A percentile compares a stretch with the other conserved stretches of the same genome.
phyloP scores from a whole-genome alignment of 2,113 vertebrate genomes.

The Prochilodus magdalenae region DNA sequence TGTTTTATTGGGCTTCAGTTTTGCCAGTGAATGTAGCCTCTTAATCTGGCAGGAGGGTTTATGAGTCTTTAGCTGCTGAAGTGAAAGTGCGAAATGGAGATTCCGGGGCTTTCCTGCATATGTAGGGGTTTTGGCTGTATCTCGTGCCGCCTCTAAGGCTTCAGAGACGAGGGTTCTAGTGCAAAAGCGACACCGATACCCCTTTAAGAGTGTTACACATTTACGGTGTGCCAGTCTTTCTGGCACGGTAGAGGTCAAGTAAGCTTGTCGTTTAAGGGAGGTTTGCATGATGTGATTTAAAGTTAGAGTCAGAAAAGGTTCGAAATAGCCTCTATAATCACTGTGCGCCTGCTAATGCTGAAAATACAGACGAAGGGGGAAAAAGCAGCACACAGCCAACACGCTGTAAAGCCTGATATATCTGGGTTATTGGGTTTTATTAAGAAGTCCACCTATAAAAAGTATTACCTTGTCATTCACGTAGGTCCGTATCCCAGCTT shows the following conservation, averaged over 20 bases:
- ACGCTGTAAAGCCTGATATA: background rate
- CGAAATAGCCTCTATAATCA: background rate
- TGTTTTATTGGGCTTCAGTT: conserved; percentile 16
- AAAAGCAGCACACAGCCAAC: too few species aligned
- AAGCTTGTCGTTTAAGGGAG: background rate
- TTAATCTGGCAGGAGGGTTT: conserved; percentile 1
- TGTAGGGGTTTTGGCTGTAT: background rate
- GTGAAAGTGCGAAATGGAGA: conserved; percentile 24
- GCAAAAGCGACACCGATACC: background rate
- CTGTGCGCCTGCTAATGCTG: background rate
- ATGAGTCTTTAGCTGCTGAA: background rate
- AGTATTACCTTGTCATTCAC: background rate
- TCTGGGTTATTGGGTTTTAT: background rate
- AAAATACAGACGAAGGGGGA: background rate
- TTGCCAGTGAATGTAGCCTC: background rate
- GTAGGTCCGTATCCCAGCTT: background rate
- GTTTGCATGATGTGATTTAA: background rate
- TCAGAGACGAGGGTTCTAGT: conserved; percentile 3
- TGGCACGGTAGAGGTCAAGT: background rate
- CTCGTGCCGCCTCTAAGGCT: background rate
- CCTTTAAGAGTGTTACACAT: background rate
- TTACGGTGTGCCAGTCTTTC: background rate
- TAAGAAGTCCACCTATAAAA: background rate
- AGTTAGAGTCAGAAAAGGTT: background rate
- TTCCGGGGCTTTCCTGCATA: conserved; percentile 3